Evolutionary conservation across 2,797 vertebrate genomes (phyloP), one percentile per base, ranked within the genome.

Genomic region (Cirrhinus mrigala): DNA sequence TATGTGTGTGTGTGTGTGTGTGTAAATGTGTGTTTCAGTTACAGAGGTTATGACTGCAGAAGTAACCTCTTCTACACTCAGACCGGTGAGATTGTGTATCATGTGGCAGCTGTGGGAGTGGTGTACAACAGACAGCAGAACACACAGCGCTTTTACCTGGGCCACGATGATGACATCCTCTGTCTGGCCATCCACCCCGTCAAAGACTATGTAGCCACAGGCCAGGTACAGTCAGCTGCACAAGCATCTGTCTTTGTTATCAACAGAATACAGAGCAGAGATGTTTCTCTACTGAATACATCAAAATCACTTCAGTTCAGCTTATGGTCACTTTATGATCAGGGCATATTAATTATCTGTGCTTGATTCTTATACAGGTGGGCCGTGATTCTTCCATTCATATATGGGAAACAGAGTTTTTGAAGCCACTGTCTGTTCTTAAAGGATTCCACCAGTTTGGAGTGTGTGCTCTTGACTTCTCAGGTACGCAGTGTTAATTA

Each of bases 61-160:
- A 97, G 95, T 93, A 97, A 97, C 89, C 94, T 99, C 62, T 99
- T 99, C 92, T 99, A 99, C 91, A 99, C 98, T 68, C 98, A 99
- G 94, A 98, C 96, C 0, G 98, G 98, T 76, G 98, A 99, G 91
- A 98, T 99, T 7, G 98, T 99, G 10, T 99, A 99, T 94, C 98
- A 99, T 0, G 98, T 99, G 62, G 98, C 98, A 15, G 98, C 98
- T 0, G 97, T 99, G 52, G 98, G 98, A 7, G 95, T 99, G 76
- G 97, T 99, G 85, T 99, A 99, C 91, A 99, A 98, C 93, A 95
- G 98, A 6, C 98, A 99, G 66, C 98, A 99, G 93, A 98, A 99
- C 89, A 98, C 97, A 0, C 98, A 99, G 68, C 96, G 97, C 86
- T 99, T 99, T 90, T 99, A 99, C 93, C 94, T 99, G 90, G 97